phyloP scores from a whole-genome alignment of 2,888 invertebrate genomes.

The Cryptosula pallasiana region DNA sequence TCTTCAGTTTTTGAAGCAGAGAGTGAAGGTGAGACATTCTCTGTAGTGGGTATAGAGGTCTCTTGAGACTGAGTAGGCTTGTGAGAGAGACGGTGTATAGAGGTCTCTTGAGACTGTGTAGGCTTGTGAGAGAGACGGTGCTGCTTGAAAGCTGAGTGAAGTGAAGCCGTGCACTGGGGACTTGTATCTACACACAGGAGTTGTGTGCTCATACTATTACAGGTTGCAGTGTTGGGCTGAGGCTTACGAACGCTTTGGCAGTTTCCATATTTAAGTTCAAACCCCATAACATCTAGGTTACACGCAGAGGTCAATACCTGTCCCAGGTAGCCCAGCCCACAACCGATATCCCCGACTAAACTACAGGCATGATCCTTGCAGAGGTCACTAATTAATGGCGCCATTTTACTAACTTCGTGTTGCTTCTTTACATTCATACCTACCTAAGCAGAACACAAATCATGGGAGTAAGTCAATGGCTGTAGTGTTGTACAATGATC shows the following conservation, averaged over 20 bases:
- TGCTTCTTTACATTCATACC: conserved; percentile 48
- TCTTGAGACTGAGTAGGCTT: not conserved
- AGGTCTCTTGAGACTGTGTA: not conserved
- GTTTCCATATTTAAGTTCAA: conserved; percentile 1
- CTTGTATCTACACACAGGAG: not conserved
- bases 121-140: not conserved
- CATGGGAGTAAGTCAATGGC: too few species aligned
- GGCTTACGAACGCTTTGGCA: not conserved
- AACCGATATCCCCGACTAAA: conserved; percentile 43
- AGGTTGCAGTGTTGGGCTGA: not conserved
- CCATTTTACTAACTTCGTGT: conserved; percentile 45
- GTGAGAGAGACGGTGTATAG: not conserved
- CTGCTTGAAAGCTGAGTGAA: not conserved
- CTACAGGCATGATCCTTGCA: conserved; percentile 31
- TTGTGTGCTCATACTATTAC: not conserved
- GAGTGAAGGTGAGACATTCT: not conserved
- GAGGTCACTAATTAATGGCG: conserved; percentile 37
- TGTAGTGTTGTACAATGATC: too few species aligned
- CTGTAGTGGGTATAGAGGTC: not conserved
- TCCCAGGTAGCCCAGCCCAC: conserved; percentile 31
- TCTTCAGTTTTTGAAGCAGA: not conserved
- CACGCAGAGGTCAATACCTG: not conserved
- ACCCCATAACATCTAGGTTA: not conserved
- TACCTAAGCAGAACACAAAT: conserved; percentile 28
- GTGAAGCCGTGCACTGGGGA: not conserved